Base-by-base conservation (phyloP, 1,140 invertebrate genomes). In the Anoplolepis gracilipes region DNA sequence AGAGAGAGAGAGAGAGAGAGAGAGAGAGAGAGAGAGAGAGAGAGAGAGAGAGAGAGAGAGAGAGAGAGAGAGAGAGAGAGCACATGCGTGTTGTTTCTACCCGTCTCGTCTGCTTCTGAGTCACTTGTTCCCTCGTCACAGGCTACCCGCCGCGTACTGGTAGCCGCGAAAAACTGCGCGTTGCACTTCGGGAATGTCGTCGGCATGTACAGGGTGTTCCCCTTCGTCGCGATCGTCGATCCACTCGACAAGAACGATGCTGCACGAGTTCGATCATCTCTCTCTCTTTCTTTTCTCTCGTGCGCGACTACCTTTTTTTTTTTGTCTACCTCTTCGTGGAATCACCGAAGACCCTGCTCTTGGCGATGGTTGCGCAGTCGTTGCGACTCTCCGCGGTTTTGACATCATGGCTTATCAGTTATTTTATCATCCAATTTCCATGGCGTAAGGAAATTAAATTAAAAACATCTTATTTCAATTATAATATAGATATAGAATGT, bases 181-280 rank as follows among this genome's bases (percentile, higher is more conserved):
- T 89, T 88, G 90, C 87, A 89, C 92, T 92, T 92, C 87, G 93
- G 92, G 93, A 94, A 94, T 94, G 93, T 91, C 92, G 93, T 93
- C 92, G 93, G 90, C 91, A 91, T 93, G 93, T 92, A 91, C 69
- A 84, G 89, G 86, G 79, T 90, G 81, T 85, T 90, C 86, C 84
- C 86, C 87, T 91, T 91, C 85, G 72, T 64, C 85, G 86, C 53
- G 53, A 33, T 72, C 85, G 84, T 87, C 87, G 85, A 70, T 73
- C 72, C 76, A 61, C 85, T 84, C 91, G 86, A 86, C 91, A 92
- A 93, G 92, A 93, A 92, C 87, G 82, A 64, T 16, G 64, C 65
- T 53, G 33, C 46, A 75, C 85, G 77, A 75, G 65, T 85, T 88
- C 86, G 86, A 46, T 82, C 81, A 57, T 78, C 84, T 67, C 75